Percentiles rank a stretch among this genome's conserved stretches.
These are phyloP conservation scores for Drosophila sturtevanti DNA, from an alignment of 1,140 invertebrate genomes.

Conservation along the genomic window DNA sequence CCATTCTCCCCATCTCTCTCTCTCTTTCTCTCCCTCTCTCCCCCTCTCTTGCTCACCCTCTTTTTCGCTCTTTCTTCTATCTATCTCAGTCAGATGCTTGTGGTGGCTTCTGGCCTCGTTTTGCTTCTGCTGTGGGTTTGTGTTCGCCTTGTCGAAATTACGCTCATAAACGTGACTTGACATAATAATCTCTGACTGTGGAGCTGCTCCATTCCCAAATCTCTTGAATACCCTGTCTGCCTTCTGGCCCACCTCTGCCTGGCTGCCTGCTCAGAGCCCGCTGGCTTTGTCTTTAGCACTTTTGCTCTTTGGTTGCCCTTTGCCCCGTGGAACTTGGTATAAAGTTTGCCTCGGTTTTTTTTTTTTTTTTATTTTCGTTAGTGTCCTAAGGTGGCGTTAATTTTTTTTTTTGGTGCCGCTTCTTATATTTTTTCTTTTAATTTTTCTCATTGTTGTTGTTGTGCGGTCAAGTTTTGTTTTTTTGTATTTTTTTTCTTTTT, in stretches of 20 bases:
- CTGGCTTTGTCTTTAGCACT: conserved; percentile 66
- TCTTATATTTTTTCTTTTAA: conserved; percentile 55
- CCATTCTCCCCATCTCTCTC: not conserved
- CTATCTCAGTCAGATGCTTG: not conserved
- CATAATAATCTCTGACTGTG: conserved; percentile 78
- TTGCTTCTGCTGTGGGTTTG: conserved; percentile 33
- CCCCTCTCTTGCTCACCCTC: not conserved
- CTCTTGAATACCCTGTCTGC: not conserved
- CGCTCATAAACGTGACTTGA: conserved; percentile 82
- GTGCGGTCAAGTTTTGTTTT: conserved; percentile 60
- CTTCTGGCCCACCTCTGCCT: conserved; percentile 26
- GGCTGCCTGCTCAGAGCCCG: conserved; percentile 27
- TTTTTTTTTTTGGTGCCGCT: conserved; percentile 46
- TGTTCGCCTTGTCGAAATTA: conserved; percentile 74
- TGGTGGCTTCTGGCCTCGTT: conserved; percentile 14
- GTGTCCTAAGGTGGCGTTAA: conserved; percentile 63
- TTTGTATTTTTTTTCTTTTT: conserved; percentile 56
- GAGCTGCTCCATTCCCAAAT: conserved; percentile 14
- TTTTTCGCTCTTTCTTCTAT: too few species aligned
- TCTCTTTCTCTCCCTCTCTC: not conserved
- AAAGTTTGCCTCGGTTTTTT: conserved; percentile 12
- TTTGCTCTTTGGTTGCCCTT: conserved; percentile 36
- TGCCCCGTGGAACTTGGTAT: conserved; percentile 17
- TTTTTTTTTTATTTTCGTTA: conserved; percentile 9
- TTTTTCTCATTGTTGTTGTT: conserved; percentile 45